Percentiles rank a stretch among this genome's conserved stretches.
Evolutionary conservation across 1,140 invertebrate species (phyloP).

Genomic region (Drosophila setifemur): DNA sequence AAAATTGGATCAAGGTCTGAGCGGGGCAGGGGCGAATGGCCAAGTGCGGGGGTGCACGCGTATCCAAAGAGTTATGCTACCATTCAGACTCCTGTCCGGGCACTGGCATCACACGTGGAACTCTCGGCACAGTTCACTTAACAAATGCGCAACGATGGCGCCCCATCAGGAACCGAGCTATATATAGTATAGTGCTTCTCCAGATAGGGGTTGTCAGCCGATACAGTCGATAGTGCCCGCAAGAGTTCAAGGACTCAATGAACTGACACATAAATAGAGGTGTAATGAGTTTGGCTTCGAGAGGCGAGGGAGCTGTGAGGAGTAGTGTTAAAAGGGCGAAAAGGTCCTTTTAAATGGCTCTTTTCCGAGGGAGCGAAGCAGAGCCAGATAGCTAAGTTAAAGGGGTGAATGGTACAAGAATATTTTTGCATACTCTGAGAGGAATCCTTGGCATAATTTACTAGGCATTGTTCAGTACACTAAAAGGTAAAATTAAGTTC

Average conservation of each 20-base stretch:
- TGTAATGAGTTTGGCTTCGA: background rate
- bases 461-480: too few species aligned
- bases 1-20: constrained; percentile 71
- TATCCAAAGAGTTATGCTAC: constrained; percentile 59
- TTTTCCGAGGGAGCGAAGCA: background rate
- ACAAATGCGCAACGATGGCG: constrained; percentile 53
- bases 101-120: constrained; percentile 50
- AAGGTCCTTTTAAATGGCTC: constrained; percentile 20
- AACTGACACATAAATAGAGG: constrained; percentile 49
- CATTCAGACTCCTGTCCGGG: constrained; percentile 47
- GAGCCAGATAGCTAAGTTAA: background rate
- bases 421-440: background rate
- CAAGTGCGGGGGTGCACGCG: constrained; percentile 8
- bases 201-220: constrained; percentile 27
- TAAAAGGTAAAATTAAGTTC: too few species aligned
- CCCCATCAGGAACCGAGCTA: constrained; percentile 4
- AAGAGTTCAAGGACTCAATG: constrained; percentile 60
- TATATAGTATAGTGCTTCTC: constrained; percentile 37
- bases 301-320: background rate
- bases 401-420: background rate
- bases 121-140: constrained; percentile 66
- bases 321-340: constrained; percentile 1
- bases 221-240: constrained; percentile 19
- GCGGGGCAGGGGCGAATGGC: background rate
- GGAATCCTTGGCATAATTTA: background rate